Base-by-base conservation (phyloP, 2,113 vertebrate species). In the Apeltes quadracus region DNA sequence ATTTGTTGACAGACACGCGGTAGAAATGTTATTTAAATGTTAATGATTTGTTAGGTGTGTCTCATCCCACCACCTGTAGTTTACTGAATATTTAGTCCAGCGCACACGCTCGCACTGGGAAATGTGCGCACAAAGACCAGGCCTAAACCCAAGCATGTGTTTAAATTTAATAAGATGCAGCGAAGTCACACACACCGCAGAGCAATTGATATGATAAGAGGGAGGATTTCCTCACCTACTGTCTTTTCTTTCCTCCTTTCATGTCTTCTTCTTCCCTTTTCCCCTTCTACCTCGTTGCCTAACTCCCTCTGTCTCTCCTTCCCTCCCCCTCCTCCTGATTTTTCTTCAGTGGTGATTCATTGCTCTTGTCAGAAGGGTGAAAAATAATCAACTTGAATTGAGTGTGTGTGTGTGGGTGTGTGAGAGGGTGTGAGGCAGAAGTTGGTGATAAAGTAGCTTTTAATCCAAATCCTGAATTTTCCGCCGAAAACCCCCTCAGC, bases 11-110 rank as follows among this genome's bases (percentile, higher is more conserved):
- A 74, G 39, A 74, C 57, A 27, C 18, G 3, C 36, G 29, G 50
- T 73, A 73, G 79, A 85, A 89, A 90, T 78, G 90, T 91, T 93
- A 93, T 94, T 92, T 92, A 92, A 92, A 94, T 93, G 90, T 81
- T 90, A 93, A 93, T 93, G 73, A 89, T 81, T 84, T 77, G 82
- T 90, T 85, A 79, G 74, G 86, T 64, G 86, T 78, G 76, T 86
- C 76, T 89, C 78, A 89, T 88, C 87, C 76, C 57, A 64, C 90
- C 86, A 85, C 90, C 90, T 89, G 88, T 87, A 88, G 90, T 87
- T 87, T 75, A 62, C 80, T 65, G 80, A 80, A 87, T 77, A 88
- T 86, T 87, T 82, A 75, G 63, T 63, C 65, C 62, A 48, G 23
- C 67, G 39, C 62, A 10, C 23, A 61, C 67, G 39, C 64, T 16